phyloP scores from a whole-genome alignment of 2,797 vertebrate genomes.

The Tapirus indicus region DNA sequence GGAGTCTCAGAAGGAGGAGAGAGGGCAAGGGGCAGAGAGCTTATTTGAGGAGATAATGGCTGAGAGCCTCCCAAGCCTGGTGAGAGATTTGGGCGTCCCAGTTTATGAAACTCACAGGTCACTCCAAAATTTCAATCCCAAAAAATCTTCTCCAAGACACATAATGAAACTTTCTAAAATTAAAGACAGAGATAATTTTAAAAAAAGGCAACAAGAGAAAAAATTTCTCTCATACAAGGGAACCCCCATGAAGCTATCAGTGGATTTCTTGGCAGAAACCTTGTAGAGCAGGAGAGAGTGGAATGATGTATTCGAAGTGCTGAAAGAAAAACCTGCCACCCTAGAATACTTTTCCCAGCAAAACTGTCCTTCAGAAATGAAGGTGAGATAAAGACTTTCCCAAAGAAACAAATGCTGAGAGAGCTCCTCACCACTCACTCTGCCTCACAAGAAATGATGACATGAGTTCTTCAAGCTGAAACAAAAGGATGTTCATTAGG shows the following conservation, averaged over 20 bases:
- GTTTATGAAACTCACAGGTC: neutral
- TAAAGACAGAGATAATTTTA: neutral
- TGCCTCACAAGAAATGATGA: neutral
- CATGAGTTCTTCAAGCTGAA: neutral
- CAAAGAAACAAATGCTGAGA: neutral
- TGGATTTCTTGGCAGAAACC: conserved; percentile 3
- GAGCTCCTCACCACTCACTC: neutral
- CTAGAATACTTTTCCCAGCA: neutral
- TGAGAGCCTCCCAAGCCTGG: neutral
- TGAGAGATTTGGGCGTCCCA: neutral
- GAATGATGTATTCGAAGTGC: neutral
- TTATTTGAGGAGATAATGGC: neutral
- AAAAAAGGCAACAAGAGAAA: neutral
- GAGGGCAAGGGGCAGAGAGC: neutral
- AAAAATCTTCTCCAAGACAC: neutral
- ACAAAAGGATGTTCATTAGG: neutral
- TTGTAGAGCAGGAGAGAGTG: neutral
- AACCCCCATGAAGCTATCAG: neutral
- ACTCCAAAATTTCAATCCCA: neutral
- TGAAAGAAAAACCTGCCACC: neutral
- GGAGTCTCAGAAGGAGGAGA: neutral
- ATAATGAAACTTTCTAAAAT: neutral
- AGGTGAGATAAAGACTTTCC: neutral
- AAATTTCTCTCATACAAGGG: neutral
- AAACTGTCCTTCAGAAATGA: neutral